phyloP scores from a whole-genome alignment of 23 tunicate species.

The Clavelina lepadiformis region DNA sequence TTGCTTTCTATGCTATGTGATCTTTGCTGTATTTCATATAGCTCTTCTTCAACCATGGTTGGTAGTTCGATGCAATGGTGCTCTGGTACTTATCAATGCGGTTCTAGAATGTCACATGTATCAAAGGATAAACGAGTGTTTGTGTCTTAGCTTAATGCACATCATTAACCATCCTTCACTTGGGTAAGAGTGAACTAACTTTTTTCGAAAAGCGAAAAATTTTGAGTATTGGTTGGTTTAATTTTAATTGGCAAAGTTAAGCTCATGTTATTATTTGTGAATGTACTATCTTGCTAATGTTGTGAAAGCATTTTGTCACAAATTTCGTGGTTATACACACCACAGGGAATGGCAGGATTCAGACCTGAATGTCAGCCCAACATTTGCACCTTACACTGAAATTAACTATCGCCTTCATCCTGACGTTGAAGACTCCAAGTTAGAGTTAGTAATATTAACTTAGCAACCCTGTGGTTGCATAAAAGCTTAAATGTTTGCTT shows the following conservation, averaged over 20 bases:
- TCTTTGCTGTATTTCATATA: not conserved
- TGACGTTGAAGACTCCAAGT: slow-evolving; percentile 63
- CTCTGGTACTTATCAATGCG: slow-evolving; percentile 62
- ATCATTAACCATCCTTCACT: slow-evolving; percentile 67
- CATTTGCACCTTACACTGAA: slow-evolving; percentile 87
- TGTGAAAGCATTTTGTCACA: too few relatives aligned
- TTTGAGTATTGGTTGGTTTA: too few relatives aligned
- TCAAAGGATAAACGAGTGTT: slow-evolving; percentile 62
- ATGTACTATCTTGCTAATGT: too few relatives aligned
- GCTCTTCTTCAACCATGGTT: slow-evolving; percentile 78
- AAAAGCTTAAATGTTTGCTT: too few relatives aligned
- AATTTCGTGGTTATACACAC: too few relatives aligned
- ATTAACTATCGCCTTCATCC: slow-evolving; percentile 79
- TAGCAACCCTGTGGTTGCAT: too few relatives aligned
- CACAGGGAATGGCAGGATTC: slow-evolving; percentile 31
- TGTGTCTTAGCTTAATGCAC: slow-evolving; percentile 68
- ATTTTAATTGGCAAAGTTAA: too few relatives aligned
- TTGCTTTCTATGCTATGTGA: not conserved
- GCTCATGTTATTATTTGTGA: too few relatives aligned
- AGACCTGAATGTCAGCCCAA: slow-evolving; percentile 31
- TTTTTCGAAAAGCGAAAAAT: too few relatives aligned
- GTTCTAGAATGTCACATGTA: slow-evolving; percentile 88
- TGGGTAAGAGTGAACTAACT: slow-evolving; percentile 21
- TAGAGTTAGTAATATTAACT: slow-evolving; percentile 52
- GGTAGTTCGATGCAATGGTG: slow-evolving; percentile 67